Base-by-base conservation (phyloP, 2,113 vertebrate genomes). In the Burhinus bistriatus region DNA sequence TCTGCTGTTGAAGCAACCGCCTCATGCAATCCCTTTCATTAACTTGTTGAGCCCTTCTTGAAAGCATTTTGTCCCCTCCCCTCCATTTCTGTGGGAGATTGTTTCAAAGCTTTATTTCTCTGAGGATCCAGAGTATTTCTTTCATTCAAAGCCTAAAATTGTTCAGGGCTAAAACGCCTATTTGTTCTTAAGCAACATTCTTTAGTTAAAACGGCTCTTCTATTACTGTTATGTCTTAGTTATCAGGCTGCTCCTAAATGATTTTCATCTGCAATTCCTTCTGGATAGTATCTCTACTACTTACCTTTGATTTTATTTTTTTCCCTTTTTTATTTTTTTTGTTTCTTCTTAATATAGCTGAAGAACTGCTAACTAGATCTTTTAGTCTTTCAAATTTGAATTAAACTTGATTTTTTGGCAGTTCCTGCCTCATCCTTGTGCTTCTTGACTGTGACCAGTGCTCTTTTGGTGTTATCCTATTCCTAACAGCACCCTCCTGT, bases 71-170 rank as follows among this genome's bases (percentile, higher is more conserved):
- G 71, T 83, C 32, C 25, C 14, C 45, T 86, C 76, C 27, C 40
- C 6, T 77, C 57, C 9, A 42, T 75, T 91, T 89, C 55, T 84
- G 15, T 92, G 72, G 64, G 59, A 90, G 68, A 38, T 70, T 73
- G 29, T 89, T 95, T 92, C 2, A 29, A 89, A 89, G 59, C 64
- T 87, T 91, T 92, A 66, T 92, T 91, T 92, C 51, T 96, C 45
- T 51, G 34, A 92, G 87, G 80, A 77, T 70, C 12, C 34, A 78
- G 72, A 89, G 70, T 71, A 81, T 84, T 91, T 91, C 36, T 81
- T 93, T 87, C 51, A 78, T 90, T 92, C 11, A 66, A 81, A 93
- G 72, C 38, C 51, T 91, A 18, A 58, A 89, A 38, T 61, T 81
- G 9, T 87, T 81, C 12, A 58, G 6, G 10, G 42, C 54, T 44